Conservation (phyloP, 2,888 invertebrate genomes). For the Priocnemis perturbator region DNA sequence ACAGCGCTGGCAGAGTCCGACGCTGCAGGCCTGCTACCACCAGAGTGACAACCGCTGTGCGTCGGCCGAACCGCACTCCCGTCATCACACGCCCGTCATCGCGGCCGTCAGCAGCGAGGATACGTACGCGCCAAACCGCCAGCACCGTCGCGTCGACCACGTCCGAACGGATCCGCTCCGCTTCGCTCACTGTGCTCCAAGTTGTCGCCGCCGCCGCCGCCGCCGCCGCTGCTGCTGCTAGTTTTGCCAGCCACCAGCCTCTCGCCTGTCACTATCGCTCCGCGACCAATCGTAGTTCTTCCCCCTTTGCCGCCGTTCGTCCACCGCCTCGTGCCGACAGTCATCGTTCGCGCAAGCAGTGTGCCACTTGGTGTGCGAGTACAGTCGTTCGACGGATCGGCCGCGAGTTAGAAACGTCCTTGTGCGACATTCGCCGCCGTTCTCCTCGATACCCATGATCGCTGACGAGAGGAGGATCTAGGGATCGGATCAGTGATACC, state of each 20-base stretch:
- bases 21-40: too few species aligned
- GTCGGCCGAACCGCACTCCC: neutral
- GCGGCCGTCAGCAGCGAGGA: neutral
- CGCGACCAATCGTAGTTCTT: neutral
- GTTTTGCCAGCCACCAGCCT: neutral
- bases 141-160: neutral
- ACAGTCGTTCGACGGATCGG: too few species aligned
- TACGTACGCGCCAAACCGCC: slow-evolving; percentile 1
- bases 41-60: too few species aligned
- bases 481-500: too few species aligned
- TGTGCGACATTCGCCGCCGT: too few species aligned
- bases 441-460: too few species aligned
- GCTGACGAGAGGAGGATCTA: too few species aligned
- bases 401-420: too few species aligned
- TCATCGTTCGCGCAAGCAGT: neutral
- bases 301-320: neutral
- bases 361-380: too few species aligned
- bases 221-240: neutral
- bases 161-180: neutral
- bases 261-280: neutral
- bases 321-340: neutral
- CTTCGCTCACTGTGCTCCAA: neutral
- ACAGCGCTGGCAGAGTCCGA: too few species aligned
- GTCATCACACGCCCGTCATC: neutral
- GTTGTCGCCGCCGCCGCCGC: neutral